Percentiles rank a stretch among this genome's conserved stretches.
phyloP scores from a whole-genome alignment of 2,113 vertebrate species.

The Ptilonorhynchus violaceus region DNA sequence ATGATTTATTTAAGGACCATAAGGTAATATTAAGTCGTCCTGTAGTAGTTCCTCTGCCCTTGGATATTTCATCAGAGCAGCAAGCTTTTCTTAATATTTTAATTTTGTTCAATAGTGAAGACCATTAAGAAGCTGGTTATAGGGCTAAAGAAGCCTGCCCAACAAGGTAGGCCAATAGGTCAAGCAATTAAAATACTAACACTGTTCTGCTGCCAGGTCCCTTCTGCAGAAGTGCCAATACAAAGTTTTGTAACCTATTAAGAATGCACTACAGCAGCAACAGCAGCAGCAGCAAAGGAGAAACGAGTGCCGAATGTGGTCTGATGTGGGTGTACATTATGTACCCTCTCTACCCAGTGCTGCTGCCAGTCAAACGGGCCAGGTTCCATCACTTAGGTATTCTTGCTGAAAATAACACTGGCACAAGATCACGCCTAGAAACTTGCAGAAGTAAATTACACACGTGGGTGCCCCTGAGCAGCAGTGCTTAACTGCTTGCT shows the following conservation, averaged over 20 bases:
- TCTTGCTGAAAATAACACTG: slow-evolving; percentile 18
- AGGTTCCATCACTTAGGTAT: neutral
- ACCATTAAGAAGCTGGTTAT: neutral
- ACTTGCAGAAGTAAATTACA: neutral
- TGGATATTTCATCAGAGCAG: neutral
- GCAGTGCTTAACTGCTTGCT: neutral
- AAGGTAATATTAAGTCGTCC: neutral
- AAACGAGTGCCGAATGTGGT: neutral
- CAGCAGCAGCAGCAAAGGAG: neutral
- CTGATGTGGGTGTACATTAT: neutral
- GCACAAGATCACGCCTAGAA: neutral
- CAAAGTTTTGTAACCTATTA: neutral
- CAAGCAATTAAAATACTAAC: neutral
- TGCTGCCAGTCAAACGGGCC: neutral
- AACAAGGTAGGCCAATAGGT: neutral
- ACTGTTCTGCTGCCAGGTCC: neutral
- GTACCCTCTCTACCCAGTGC: neutral
- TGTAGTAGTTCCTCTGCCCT: neutral
- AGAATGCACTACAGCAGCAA: neutral
- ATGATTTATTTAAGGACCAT: neutral
- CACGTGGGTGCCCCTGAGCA: neutral
- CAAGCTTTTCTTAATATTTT: neutral
- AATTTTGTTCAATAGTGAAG: neutral
- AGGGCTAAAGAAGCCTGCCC: neutral
- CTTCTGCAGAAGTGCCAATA: neutral